A percentile compares a stretch with the other conserved stretches of the same genome.
Evolutionary conservation across 2,888 invertebrate genomes (phyloP).

Genomic region (Eupithecia vulgata): DNA sequence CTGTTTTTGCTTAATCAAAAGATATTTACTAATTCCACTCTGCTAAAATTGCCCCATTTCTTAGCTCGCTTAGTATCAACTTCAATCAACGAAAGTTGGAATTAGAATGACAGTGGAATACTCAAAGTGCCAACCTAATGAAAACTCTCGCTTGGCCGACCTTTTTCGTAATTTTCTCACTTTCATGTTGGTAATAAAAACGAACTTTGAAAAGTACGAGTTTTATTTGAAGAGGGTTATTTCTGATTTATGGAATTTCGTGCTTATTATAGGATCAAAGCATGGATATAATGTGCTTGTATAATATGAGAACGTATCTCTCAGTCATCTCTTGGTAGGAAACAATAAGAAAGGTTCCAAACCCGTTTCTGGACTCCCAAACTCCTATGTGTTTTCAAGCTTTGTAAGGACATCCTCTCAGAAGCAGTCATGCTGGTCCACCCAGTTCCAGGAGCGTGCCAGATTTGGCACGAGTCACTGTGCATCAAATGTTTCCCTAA

Average conservation of each 20-base stretch:
- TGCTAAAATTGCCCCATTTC: background rate
- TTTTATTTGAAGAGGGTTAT: constrained; percentile 12
- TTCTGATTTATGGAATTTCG: background rate
- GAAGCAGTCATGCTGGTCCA: too few relatives aligned
- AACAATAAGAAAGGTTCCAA: too few relatives aligned
- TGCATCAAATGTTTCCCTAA: too few relatives aligned
- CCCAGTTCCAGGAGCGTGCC: too few relatives aligned
- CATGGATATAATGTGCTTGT: background rate
- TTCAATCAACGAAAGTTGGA: constrained; percentile 10
- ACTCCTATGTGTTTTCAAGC: too few relatives aligned
- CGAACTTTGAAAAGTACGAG: constrained; percentile 20
- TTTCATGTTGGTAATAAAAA: constrained; percentile 24
- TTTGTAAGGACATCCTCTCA: too few relatives aligned
- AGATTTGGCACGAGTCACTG: too few relatives aligned
- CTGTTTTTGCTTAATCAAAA: background rate
- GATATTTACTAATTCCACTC: background rate
- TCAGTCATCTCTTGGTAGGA: too few relatives aligned
- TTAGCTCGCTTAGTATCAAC: background rate
- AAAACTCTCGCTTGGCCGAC: constrained; percentile 14
- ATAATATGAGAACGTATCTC: too few relatives aligned
- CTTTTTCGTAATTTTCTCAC: constrained; percentile 28
- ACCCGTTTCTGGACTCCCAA: too few relatives aligned
- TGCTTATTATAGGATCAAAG: background rate
- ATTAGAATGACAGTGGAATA: background rate
- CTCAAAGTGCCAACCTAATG: constrained; percentile 6